Conservation (phyloP, 2,888 invertebrate species). For the Timema cristinae region DNA sequence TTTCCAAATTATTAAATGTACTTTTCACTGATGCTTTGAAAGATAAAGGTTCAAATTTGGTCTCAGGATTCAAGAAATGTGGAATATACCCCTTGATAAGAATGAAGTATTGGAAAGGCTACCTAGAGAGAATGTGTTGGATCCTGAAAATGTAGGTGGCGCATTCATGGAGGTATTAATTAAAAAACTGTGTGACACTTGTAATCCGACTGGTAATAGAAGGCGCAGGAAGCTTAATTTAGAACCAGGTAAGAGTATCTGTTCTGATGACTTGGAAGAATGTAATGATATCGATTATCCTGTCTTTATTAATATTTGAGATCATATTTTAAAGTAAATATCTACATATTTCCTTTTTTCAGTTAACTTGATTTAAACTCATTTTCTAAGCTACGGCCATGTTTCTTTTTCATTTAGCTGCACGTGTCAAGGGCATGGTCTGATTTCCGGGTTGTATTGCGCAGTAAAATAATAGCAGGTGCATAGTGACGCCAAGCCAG, state of each 20-base stretch:
- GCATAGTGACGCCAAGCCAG: too few relatives aligned
- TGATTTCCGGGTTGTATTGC: too few relatives aligned
- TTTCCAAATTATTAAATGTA: slow-evolving; percentile 13
- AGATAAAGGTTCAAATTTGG: slow-evolving; percentile 12
- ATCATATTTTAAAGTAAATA: too few relatives aligned
- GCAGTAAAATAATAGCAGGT: too few relatives aligned
- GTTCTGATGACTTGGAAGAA: slow-evolving; percentile 10
- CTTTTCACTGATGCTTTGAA: background rate
- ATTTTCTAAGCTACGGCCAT: too few relatives aligned
- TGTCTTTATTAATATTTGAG: too few relatives aligned
- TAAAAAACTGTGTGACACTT: slow-evolving; percentile 14
- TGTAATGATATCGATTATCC: too few relatives aligned
- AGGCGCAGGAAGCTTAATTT: slow-evolving; percentile 14
- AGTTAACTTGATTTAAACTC: too few relatives aligned
- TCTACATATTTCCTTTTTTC: too few relatives aligned
- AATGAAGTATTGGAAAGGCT: slow-evolving; percentile 14
- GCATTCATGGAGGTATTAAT: slow-evolving; percentile 4
- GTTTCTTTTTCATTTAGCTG: too few relatives aligned
- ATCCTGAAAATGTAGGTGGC: slow-evolving; percentile 7
- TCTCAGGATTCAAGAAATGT: slow-evolving; percentile 22
- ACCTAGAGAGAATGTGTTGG: background rate
- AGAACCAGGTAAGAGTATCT: slow-evolving; percentile 18
- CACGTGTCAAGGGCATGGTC: too few relatives aligned
- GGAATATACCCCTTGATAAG: slow-evolving; percentile 22
- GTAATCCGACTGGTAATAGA: background rate